Conservation (phyloP, 2,113 vertebrate species). For the Tauraco erythrolophus region DNA sequence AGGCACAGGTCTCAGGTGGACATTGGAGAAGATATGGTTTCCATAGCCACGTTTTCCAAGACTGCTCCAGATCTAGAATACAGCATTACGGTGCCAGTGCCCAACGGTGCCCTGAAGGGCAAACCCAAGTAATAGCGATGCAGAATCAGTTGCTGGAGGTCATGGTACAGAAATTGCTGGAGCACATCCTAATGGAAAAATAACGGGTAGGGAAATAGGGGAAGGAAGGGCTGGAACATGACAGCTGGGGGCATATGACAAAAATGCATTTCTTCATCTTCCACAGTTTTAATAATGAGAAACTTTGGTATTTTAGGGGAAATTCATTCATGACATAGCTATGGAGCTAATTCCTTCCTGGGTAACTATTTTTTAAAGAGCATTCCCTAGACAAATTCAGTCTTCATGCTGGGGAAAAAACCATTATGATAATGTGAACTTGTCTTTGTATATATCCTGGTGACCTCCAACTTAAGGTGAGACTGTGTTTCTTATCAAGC, state of each 20-base stretch:
- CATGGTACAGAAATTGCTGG: background rate
- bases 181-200: background rate
- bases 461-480: background rate
- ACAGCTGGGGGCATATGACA: background rate
- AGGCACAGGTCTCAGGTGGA: constrained; percentile 74
- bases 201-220: accelerated
- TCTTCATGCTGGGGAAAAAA: background rate
- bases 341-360: background rate
- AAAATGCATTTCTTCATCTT: background rate
- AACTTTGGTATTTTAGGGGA: background rate
- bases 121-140: background rate
- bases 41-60: constrained; percentile 76
- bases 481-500: background rate
- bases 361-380: background rate
- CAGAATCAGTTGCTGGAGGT: background rate
- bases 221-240: background rate
- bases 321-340: background rate
- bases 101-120: constrained; percentile 2
- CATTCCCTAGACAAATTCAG: background rate
- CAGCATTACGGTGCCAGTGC: background rate
- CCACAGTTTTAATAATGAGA: accelerated
- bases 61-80: constrained; percentile 73
- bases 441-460: background rate
- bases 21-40: constrained; percentile 76
- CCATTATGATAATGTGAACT: background rate